phyloP scores from a whole-genome alignment of 2,888 invertebrate genomes.

The Tachina lurida region DNA sequence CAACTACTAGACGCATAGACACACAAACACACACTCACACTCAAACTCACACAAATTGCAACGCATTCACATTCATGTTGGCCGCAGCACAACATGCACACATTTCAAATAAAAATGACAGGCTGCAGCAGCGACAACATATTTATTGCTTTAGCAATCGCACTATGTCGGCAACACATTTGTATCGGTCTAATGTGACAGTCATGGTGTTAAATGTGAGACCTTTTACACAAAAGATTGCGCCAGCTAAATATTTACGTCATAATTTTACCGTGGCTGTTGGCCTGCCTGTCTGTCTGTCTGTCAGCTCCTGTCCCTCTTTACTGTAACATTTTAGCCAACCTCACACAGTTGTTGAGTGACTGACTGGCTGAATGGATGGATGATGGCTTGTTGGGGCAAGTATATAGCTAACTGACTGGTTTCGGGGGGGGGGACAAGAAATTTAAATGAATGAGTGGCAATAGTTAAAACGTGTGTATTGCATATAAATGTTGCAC shows the following conservation, averaged over 20 bases:
- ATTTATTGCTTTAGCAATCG: constrained; percentile 68
- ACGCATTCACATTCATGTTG: constrained; percentile 43
- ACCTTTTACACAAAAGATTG: constrained; percentile 53
- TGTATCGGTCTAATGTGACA: constrained; percentile 61
- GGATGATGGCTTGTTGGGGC: neutral
- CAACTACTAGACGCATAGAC: neutral
- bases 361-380: constrained; percentile 10
- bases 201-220: constrained; percentile 63
- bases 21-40: no score
- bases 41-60: neutral
- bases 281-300: constrained; percentile 18
- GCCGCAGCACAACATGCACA: neutral
- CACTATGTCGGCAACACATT: constrained; percentile 66
- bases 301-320: constrained; percentile 55
- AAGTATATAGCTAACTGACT: neutral
- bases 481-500: constrained; percentile 3
- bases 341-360: constrained; percentile 7
- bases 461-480: constrained; percentile 21
- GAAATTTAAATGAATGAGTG: constrained; percentile 33
- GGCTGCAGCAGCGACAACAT: constrained; percentile 61
- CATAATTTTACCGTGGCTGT: constrained; percentile 37
- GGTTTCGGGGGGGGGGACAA: constrained; percentile 11
- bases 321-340: constrained; percentile 32
- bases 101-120: constrained; percentile 40
- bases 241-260: constrained; percentile 46